These are phyloP conservation scores for Drosophila leonis DNA, from an alignment of 2,888 invertebrate genomes.

Conservation along the genomic window DNA sequence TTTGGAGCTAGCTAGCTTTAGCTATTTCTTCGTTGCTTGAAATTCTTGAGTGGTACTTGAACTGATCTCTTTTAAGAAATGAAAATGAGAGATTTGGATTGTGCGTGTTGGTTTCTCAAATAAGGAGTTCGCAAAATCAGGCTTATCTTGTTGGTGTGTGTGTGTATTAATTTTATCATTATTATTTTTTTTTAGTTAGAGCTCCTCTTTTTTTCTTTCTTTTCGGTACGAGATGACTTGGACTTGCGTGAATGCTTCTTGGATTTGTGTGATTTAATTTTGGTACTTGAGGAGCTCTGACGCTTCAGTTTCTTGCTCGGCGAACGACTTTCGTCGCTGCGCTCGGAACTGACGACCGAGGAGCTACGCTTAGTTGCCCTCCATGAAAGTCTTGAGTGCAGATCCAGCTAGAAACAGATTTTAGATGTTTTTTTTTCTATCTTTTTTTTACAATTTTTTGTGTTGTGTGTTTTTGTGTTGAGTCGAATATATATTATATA, in stretches of 20 bases:
- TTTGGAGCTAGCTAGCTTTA: neutral
- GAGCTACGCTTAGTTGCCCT: slow-evolving; percentile 77
- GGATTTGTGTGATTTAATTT: slow-evolving; percentile 64
- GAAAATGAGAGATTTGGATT: neutral
- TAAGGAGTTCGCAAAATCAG: slow-evolving; percentile 31
- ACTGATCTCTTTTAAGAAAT: slow-evolving; percentile 32
- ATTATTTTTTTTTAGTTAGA: slow-evolving; percentile 21
- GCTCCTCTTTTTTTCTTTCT: slow-evolving; percentile 53
- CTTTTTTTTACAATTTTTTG: slow-evolving; percentile 15
- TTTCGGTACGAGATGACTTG: slow-evolving; percentile 55
- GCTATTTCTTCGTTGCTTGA: neutral
- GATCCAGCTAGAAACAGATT: slow-evolving; percentile 79
- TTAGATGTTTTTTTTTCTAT: slow-evolving; percentile 43
- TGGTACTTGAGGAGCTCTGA: slow-evolving; percentile 50
- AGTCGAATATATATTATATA: slow-evolving; percentile 9
- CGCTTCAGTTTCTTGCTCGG: slow-evolving; percentile 65
- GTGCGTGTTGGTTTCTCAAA: slow-evolving; percentile 2
- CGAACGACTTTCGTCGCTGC: slow-evolving; percentile 58
- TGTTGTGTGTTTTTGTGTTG: slow-evolving; percentile 13
- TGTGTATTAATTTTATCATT: slow-evolving; percentile 4
- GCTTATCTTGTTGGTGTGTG: slow-evolving; percentile 3
- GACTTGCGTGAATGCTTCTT: slow-evolving; percentile 73
- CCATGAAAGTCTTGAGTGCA: slow-evolving; percentile 71
- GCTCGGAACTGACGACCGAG: slow-evolving; percentile 45
- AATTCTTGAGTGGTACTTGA: slow-evolving; percentile 15